Base-by-base conservation (phyloP, 2,113 vertebrate species). In the Lepidothrix coronata region DNA sequence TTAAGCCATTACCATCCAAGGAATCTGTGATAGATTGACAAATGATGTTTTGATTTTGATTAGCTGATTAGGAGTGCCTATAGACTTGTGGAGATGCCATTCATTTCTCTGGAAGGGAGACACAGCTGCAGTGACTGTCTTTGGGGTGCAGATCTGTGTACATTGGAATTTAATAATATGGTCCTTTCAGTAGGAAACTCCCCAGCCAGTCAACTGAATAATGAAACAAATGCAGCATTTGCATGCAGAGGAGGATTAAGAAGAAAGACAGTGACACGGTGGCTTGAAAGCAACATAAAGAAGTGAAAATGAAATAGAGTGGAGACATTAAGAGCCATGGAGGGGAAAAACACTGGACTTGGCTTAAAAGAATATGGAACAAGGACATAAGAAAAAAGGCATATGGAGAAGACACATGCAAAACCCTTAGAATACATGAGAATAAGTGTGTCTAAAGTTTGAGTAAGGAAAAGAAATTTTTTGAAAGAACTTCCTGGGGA, bases 401-500 rank as follows among this genome's bases (percentile, higher is more conserved):
- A 11, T 37, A 18, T 37, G 52, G 30, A 49, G 39, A 78, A 81
- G 43, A 44, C 8, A 14, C n/a, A 14, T 23, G 9, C 27, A 79
- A 48, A 91, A 76, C 66, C n/a, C 3, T 33, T 61, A 48, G 57
- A 78, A 59, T 31, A 23, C 14, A 59, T 39, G 30, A 94, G 87
- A 87, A 31, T 91, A 87, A 81, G 20, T 35, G 35, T 79, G 28
- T 87, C 71, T 85, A 35, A 93, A 94, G 55, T 85, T 49, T 85
- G 48, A 77, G 90, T 61, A 82, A 92, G 85, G 75, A 88, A 96
- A 89, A 78, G 59, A 95, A 92, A 58, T 49, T 89, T 93, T 93
- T 82, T 73, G 68, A 62, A 93, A 92, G 43, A 77, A 67, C 70
- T 91, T 94, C 90, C 91, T 94, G 70, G 89, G 95, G 95, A 95